Conservation (phyloP, 2,797 vertebrate genomes). For the Halcyon leucocephala region DNA sequence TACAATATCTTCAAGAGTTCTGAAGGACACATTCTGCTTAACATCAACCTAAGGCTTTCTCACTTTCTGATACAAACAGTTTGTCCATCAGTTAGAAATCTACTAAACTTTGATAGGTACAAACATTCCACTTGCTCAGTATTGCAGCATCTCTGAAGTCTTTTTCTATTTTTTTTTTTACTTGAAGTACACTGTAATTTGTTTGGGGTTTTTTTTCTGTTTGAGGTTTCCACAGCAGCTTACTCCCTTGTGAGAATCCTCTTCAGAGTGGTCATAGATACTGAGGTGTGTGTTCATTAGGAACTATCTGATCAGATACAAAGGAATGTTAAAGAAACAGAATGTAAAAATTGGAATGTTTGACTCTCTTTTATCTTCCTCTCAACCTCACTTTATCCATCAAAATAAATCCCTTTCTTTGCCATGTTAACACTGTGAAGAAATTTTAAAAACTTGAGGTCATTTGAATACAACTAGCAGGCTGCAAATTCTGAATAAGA, state of each 20-base stretch:
- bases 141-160: not conserved
- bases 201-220: not conserved
- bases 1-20: not conserved
- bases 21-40: not conserved
- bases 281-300: not conserved
- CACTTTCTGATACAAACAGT: not conserved
- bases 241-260: not conserved
- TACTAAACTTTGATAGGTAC: not conserved
- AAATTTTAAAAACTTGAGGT: slow-evolving; percentile 11
- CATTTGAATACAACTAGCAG: slow-evolving; percentile 43
- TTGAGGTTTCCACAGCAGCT: not conserved
- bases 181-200: not conserved
- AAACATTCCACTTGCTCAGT: not conserved
- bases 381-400: slow-evolving; percentile 23
- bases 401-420: slow-evolving; percentile 48
- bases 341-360: not conserved
- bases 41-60: not conserved
- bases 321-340: not conserved
- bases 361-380: not conserved
- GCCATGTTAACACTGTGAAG: not conserved
- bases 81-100: not conserved
- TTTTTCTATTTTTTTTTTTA: not conserved
- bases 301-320: not conserved
- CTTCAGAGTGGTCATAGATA: not conserved
- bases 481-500: slow-evolving; percentile 42